Percentiles rank a stretch among this genome's conserved stretches.
phyloP scores from a whole-genome alignment of 2,113 vertebrate genomes.

The Bubo scandiacus region DNA sequence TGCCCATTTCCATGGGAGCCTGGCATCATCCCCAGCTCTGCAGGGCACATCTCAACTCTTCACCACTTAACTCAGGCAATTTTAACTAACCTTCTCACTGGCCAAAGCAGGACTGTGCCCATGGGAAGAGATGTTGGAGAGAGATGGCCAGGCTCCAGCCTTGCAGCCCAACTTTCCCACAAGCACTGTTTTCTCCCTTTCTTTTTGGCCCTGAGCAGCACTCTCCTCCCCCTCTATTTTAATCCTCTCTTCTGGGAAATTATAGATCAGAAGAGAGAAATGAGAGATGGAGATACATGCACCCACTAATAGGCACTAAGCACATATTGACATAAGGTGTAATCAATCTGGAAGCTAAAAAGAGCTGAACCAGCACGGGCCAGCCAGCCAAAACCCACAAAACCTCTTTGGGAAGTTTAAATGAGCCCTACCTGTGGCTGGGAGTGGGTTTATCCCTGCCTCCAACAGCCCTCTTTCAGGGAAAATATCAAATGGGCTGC shows the following conservation, averaged over 20 bases:
- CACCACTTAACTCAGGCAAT: rapidly evolving
- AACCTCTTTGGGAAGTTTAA: not conserved
- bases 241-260: constrained; percentile 72
- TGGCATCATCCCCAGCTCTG: not conserved
- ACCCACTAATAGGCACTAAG: constrained; percentile 51
- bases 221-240: constrained; percentile 54
- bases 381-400: constrained; percentile 51
- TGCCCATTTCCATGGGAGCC: not conserved
- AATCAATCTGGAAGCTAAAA: constrained; percentile 57
- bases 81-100: not conserved
- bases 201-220: not conserved
- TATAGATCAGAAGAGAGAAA: constrained; percentile 68
- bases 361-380: constrained; percentile 70
- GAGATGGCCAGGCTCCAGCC: not conserved
- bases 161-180: not conserved
- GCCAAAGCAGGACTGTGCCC: not conserved
- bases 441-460: not conserved
- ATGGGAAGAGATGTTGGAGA: rapidly evolving
- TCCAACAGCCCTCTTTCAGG: not conserved
- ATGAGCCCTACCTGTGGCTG: not conserved
- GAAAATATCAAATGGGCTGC: not conserved
- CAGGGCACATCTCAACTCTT: not conserved
- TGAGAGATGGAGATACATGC: constrained; percentile 40
- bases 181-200: not conserved
- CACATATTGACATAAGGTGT: constrained; percentile 70